These are phyloP conservation scores for Stichodactyla mertensii DNA, from an alignment of 64 coral and sea anemone genomes.

Conservation along the genomic window DNA sequence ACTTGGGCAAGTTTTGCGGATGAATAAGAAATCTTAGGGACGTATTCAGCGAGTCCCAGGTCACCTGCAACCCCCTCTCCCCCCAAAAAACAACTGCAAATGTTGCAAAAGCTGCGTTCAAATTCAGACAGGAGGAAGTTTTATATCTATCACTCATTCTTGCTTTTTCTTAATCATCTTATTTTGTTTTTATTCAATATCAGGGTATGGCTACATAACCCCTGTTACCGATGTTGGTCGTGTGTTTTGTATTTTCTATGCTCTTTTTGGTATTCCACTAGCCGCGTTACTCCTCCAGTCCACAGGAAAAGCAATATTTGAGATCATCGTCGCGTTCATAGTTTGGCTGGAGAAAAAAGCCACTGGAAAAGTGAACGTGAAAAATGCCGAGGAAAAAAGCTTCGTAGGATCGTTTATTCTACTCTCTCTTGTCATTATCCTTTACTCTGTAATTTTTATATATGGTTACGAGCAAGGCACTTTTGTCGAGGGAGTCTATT, in stretches of 20 bases:
- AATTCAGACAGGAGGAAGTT: too few species aligned
- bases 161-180: neutral
- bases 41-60: too few species aligned
- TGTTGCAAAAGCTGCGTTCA: too few species aligned
- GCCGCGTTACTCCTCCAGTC: constrained; percentile 49
- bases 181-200: neutral
- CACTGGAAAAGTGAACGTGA: constrained; percentile 14
- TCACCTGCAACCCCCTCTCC: too few species aligned
- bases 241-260: constrained; percentile 65
- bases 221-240: constrained; percentile 51
- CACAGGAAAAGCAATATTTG: constrained; percentile 30
- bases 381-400: constrained; percentile 33
- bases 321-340: constrained; percentile 7
- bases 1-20: too few species aligned
- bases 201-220: constrained; percentile 78
- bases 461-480: neutral
- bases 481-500: constrained; percentile 46
- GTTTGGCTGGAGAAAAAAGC: constrained; percentile 33
- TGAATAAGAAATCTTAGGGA: too few species aligned
- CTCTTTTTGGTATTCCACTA: constrained; percentile 74
- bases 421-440: constrained; percentile 5
- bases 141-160: too few species aligned
- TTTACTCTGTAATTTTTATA: neutral
- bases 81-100: too few species aligned
- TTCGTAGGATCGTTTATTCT: constrained; percentile 12